Percentiles rank a stretch among this genome's conserved stretches.
Evolutionary conservation across 2,113 vertebrate genomes (phyloP).

Genomic region (Cyanoderma ruficeps): DNA sequence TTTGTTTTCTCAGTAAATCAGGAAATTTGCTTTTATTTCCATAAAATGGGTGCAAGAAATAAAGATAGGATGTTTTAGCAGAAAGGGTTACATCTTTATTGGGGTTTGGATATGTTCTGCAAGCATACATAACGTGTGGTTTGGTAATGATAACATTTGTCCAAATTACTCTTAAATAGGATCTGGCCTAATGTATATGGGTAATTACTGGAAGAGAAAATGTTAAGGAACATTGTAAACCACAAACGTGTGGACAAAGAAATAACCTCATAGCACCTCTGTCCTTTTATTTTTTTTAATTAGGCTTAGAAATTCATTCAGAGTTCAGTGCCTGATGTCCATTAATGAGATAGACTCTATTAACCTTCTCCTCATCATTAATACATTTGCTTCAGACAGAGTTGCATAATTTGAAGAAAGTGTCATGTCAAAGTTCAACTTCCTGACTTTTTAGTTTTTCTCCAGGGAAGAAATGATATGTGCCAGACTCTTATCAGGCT

Average conservation of each 20-base stretch:
- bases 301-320: neutral
- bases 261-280: neutral
- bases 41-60: neutral
- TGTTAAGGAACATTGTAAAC: neutral
- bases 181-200: rapidly evolving
- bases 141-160: neutral
- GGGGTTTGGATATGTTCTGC: neutral
- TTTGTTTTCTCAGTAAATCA: neutral
- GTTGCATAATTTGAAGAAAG: neutral
- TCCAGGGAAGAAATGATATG: neutral
- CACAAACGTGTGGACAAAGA: neutral
- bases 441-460: neutral
- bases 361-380: neutral
- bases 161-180: neutral
- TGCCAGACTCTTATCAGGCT: neutral
- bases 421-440: neutral
- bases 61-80: neutral
- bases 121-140: neutral
- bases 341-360: neutral
- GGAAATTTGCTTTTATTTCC: neutral
- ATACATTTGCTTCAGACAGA: neutral
- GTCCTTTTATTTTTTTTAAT: neutral
- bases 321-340: neutral
- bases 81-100: neutral
- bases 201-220: neutral